Base-by-base conservation (phyloP, 1,140 invertebrate genomes). In the Planococcus citri region DNA sequence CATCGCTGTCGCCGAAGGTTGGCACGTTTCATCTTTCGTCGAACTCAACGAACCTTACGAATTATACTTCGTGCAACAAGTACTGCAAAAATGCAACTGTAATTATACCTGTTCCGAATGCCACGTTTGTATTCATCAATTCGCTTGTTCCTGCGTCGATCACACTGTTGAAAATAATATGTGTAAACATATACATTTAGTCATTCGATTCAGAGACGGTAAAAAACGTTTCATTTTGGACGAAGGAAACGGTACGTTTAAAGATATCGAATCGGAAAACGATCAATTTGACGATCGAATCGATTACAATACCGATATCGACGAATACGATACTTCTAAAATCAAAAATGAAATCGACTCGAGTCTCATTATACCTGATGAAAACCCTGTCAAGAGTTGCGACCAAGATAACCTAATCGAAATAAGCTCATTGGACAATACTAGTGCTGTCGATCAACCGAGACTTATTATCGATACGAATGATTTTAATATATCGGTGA, bases 141-240 rank as follows among this genome's bases (percentile, higher is more conserved):
- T 41, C n/a, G 38, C 25, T 1, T 71, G 70, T 64, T 41, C 37
- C 8, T 71, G 41, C 51, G 21, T 27, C n/a, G 70, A 71, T 27
- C 25, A 71, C n/a, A 20, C 27, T 17, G 67, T 68, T 12, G 41
- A 27, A 68, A 37, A 51, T 68, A 71, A 71, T 27, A 71, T 71
- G 64, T 71, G 70, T 29, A 71, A 68, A 22, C 64, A 71, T 51
- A 71, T 71, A 51, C 70, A 71, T 27, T 33, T 51, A 24, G 64
- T 71, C n/a, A 29, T 24, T 22, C 60, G 37, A 38, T 51, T 9
- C n/a, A 14, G 41, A 17, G 41, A 51, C 41, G 41, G 41, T 17
- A 51, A 51, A 51, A 51, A 51, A n/a, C 41, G 17, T 51, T 51
- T 51, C 17, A 51, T 51, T 9, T n/a, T 51, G 6, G 41, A 51